Evolutionary conservation across 1,140 invertebrate species (phyloP).

Genomic region (Sarcophaga bullata): DNA sequence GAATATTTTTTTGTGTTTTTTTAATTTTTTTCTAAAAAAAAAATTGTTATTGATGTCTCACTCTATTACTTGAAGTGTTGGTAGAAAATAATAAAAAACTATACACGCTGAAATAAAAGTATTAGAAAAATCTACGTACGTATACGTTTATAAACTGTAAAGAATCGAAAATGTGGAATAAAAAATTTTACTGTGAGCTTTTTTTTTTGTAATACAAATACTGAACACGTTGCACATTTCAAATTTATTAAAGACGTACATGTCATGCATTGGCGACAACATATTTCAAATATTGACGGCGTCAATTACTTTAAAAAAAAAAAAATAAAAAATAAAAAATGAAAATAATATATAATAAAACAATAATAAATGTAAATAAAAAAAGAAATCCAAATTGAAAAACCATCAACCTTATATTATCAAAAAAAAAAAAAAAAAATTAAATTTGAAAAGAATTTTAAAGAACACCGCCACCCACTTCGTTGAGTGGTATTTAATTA

Average conservation of each 20-base stretch:
- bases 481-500: neutral
- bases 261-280: constrained; percentile 31
- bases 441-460: neutral
- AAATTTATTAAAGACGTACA: constrained; percentile 15
- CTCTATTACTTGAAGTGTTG: neutral
- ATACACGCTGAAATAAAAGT: neutral
- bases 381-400: neutral
- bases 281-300: constrained; percentile 35
- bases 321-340: neutral
- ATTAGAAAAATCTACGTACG: too few relatives aligned
- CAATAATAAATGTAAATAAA: neutral
- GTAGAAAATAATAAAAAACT: neutral
- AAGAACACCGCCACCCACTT: neutral
- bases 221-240: constrained; percentile 6
- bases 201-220: neutral
- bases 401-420: neutral
- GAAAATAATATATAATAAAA: neutral
- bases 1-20: neutral
- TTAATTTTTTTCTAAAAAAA: neutral
- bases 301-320: neutral
- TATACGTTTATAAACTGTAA: too few relatives aligned
- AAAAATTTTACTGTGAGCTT: neutral
- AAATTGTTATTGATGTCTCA: constrained; percentile 31
- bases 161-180: too few relatives aligned
- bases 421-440: neutral